These are phyloP conservation scores for Umimayanthus chanpuru DNA, from an alignment of 92 coral and sea anemone genomes.

Conservation along the genomic window DNA sequence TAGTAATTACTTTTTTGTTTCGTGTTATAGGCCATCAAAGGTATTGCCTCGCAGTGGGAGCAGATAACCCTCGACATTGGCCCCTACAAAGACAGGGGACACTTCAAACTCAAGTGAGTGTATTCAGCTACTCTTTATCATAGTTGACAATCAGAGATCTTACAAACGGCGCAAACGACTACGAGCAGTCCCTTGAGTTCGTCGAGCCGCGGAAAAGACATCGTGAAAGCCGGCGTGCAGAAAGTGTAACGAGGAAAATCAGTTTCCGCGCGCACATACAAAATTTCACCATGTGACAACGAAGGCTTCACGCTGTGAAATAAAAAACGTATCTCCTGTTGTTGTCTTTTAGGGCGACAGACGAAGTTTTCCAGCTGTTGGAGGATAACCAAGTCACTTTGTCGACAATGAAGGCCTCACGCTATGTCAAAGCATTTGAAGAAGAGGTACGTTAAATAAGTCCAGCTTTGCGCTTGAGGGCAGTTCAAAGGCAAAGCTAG, in stretches of 20 bases:
- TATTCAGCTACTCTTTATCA: background rate
- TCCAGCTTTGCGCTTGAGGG: background rate
- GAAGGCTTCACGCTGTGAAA: too few species aligned
- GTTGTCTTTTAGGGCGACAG: constrained; percentile 75
- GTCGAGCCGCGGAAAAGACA: too few species aligned
- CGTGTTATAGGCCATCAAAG: constrained; percentile 69
- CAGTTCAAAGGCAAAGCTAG: background rate
- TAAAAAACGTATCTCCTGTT: background rate
- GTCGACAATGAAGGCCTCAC: constrained; percentile 98
- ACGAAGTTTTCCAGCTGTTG: constrained; percentile 92
- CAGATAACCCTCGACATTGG: constrained; percentile 87
- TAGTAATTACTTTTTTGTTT: background rate
- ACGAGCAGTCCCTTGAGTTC: too few species aligned
- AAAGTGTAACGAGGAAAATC: too few species aligned
- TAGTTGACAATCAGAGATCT: too few species aligned
- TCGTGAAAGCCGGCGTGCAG: too few species aligned
- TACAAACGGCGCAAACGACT: too few species aligned
- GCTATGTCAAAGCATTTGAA: constrained; percentile 98
- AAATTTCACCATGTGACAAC: too few species aligned
- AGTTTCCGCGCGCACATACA: too few species aligned
- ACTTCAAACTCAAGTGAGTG: constrained; percentile 87
- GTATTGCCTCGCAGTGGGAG: constrained; percentile 91
- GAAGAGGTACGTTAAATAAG: constrained; percentile 65
- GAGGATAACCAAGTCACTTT: constrained; percentile 98
- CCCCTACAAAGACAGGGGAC: constrained; percentile 98